Evolutionary conservation across 2,113 vertebrate genomes (phyloP), one percentile per base, ranked within the genome.

Genomic region (Synchiropus splendidus): DNA sequence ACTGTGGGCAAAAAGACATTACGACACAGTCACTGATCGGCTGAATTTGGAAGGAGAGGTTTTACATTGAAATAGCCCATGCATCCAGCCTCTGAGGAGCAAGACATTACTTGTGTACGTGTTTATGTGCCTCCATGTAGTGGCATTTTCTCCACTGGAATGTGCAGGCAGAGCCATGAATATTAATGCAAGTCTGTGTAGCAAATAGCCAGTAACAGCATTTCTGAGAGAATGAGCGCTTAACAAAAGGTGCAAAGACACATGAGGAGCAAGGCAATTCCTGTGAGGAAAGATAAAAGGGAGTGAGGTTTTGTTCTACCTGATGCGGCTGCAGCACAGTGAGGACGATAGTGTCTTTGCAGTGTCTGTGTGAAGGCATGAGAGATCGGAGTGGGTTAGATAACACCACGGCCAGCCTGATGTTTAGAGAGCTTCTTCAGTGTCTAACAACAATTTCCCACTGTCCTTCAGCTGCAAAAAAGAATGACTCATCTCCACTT

Each of bases 241-340:
- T n/a, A n/a, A n/a, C n/a, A n/a, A n/a, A 42, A 37, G 37, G 35
- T 18, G 54, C 48, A 33, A n/a, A 51, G 42, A 42, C 33, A 43
- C 39, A 54, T 42, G 52, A 46, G 27, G 53, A 44, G 38, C 35
- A 39, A 41, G 37, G 48, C 44, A 49, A 60, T n/a, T n/a, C n/a
- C n/a, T n/a, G n/a, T n/a, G n/a, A n/a, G n/a, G 8, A 8, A 27
- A 27, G 21, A 27, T 27, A 8, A 27, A 27, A 27, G 56, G 13
- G 10, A 54, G 47, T 35, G 42, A 55, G 48, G 51, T 34, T 4
- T 34, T 51, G 39, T 73, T 42, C 87, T 82, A 94, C 92, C 90
- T 96, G 92, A 78, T 96, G 89, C 61, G 91, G 87, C 77, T 97
- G 92, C 70, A 94, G 87, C 79, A 97, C 92, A 40, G 90, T 94